Evolutionary conservation across 2,888 invertebrate genomes (phyloP).

Genomic region (Drosophila dives): DNA sequence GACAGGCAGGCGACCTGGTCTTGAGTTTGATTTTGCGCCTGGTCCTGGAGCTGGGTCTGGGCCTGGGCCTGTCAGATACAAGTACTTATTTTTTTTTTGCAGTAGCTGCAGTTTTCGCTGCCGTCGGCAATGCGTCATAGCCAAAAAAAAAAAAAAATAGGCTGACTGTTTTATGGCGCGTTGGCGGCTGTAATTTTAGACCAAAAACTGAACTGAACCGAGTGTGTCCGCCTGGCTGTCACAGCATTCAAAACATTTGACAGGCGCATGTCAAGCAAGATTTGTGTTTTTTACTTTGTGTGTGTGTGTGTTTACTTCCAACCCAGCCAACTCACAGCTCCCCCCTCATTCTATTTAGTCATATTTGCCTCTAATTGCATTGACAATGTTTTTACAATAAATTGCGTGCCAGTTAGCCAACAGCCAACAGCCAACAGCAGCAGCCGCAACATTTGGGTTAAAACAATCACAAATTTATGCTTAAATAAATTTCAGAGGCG

Average conservation of each 20-base stretch:
- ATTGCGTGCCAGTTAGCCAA: conserved; percentile 66
- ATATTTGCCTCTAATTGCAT: conserved; percentile 66
- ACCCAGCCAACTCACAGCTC: neutral
- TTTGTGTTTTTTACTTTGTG: conserved; percentile 50
- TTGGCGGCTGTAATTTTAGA: conserved; percentile 69
- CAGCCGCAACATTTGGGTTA: conserved; percentile 68
- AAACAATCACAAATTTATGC: conserved; percentile 74
- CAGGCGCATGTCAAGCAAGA: conserved; percentile 67
- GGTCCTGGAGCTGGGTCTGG: conserved; percentile 1
- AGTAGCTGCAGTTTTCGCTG: conserved; percentile 36
- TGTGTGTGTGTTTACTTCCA: conserved; percentile 9
- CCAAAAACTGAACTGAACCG: conserved; percentile 45
- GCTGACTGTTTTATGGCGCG: conserved; percentile 18
- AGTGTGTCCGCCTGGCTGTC: conserved; percentile 49
- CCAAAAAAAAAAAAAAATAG: conserved; percentile 14
- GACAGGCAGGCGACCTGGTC: conserved; percentile 5
- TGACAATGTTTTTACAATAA: conserved; percentile 81
- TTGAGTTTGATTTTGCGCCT: conserved; percentile 2
- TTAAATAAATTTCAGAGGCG: conserved; percentile 70
- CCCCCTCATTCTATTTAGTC: conserved; percentile 17
- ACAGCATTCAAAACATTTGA: conserved; percentile 64
- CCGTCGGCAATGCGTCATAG: conserved; percentile 72
- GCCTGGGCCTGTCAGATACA: conserved; percentile 43
- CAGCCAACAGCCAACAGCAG: conserved; percentile 2
- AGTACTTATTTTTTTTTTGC: conserved; percentile 41